Percentiles rank a stretch among this genome's conserved stretches.
Evolutionary conservation across 2,888 invertebrate genomes (phyloP).

Genomic region (Drosophila diplacantha): DNA sequence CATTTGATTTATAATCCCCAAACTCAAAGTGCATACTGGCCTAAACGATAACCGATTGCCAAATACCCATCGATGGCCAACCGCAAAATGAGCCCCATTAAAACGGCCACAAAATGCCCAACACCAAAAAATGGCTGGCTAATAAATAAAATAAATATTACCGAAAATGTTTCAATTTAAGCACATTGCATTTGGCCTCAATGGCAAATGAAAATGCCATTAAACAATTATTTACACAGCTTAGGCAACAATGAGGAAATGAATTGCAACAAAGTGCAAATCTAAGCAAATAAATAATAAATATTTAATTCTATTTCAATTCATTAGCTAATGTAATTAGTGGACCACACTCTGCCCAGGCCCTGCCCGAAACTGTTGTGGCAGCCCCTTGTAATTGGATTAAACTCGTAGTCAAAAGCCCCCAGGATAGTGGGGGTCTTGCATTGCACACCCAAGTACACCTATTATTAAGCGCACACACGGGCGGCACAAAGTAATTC

Average conservation of each 20-base stretch:
- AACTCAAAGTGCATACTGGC: neutral
- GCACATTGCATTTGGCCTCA: slow-evolving; percentile 24
- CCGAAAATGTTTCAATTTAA: slow-evolving; percentile 38
- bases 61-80: slow-evolving; percentile 39
- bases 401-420: slow-evolving; percentile 38
- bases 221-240: slow-evolving; percentile 43
- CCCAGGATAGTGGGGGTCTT: slow-evolving; percentile 23
- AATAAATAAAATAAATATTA: slow-evolving; percentile 38
- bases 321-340: slow-evolving; percentile 66
- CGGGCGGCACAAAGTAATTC: slow-evolving; percentile 47
- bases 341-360: slow-evolving; percentile 32
- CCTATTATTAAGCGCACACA: slow-evolving; percentile 13
- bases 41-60: slow-evolving; percentile 30
- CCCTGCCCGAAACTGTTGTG: slow-evolving; percentile 5
- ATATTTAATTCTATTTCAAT: slow-evolving; percentile 59
- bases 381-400: slow-evolving; percentile 54
- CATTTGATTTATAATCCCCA: slow-evolving; percentile 4
- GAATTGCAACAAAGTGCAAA: slow-evolving; percentile 39
- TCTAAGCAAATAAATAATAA: slow-evolving; percentile 48
- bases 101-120: slow-evolving; percentile 50
- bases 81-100: slow-evolving; percentile 53
- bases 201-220: slow-evolving; percentile 31
- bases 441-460: slow-evolving; percentile 19
- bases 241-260: slow-evolving; percentile 27
- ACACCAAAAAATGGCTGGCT: slow-evolving; percentile 24